Conservation (phyloP, 92 coral and sea anemone species). For the Actinernus sp. region DNA sequence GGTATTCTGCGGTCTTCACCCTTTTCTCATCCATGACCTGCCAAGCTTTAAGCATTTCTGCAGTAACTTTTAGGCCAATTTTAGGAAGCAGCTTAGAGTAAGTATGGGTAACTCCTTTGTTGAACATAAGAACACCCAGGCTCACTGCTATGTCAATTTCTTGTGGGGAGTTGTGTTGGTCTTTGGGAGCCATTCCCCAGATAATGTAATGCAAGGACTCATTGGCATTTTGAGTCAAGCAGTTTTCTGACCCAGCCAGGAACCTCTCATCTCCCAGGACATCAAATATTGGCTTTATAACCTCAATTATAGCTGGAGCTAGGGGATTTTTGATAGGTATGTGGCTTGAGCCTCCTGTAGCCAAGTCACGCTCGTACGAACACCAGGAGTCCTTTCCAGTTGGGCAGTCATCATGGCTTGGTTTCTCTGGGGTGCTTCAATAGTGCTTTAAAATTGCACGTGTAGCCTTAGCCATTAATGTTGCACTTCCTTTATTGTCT, state of each 20-base stretch:
- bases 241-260: conserved; percentile 61
- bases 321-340: conserved; percentile 45
- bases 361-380: background rate
- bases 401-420: background rate
- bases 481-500: background rate
- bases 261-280: conserved; percentile 39
- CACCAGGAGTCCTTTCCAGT: background rate
- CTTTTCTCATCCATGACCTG: background rate
- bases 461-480: background rate
- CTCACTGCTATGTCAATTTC: background rate
- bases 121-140: background rate
- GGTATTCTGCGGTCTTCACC: conserved; percentile 9
- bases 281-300: conserved; percentile 35
- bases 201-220: conserved; percentile 11
- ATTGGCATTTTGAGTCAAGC: conserved; percentile 46
- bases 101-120: background rate
- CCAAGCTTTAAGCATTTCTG: background rate
- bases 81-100: background rate
- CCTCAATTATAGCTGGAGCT: conserved; percentile 29
- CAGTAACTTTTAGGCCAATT: background rate
- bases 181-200: background rate
- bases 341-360: conserved; percentile 6
- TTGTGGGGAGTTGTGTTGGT: background rate
- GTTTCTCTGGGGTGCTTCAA: background rate
- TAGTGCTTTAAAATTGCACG: background rate